Evolutionary conservation across 2,113 vertebrate genomes (phyloP).

Genomic region (Microtus oregoni): DNA sequence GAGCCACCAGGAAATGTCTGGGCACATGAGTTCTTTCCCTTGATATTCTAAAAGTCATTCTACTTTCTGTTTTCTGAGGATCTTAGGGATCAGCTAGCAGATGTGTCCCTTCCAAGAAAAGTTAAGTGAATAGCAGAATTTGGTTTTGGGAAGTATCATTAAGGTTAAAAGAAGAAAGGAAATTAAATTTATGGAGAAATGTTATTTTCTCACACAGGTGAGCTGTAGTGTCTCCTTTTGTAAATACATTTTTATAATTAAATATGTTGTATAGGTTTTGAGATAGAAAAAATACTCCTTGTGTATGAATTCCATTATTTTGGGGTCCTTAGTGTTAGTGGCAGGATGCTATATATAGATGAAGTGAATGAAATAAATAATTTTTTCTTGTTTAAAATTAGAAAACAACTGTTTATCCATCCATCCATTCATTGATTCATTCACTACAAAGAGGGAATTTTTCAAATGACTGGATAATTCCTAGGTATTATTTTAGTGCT

Average conservation of each 20-base stretch:
- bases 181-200: not conserved
- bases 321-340: not conserved
- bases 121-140: not conserved
- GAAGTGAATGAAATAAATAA: not conserved
- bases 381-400: not conserved
- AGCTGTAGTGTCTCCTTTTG: not conserved
- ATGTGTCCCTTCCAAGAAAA: not conserved
- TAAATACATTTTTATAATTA: not conserved
- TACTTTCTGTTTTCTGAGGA: not conserved
- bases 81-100: not conserved
- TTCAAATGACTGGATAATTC: not conserved
- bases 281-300: not conserved
- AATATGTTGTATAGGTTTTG: not conserved
- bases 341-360: not conserved
- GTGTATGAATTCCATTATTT: not conserved
- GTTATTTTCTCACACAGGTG: not conserved
- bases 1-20: not conserved
- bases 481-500: not conserved
- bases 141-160: constrained; percentile 15
- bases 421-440: not conserved
- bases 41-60: not conserved
- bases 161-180: not conserved
- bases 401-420: not conserved
- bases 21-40: not conserved
- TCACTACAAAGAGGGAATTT: not conserved